Percentiles rank a stretch among this genome's conserved stretches.
Evolutionary conservation across 2,113 vertebrate species (phyloP).

Genomic region (Ceyx cyanopectus): DNA sequence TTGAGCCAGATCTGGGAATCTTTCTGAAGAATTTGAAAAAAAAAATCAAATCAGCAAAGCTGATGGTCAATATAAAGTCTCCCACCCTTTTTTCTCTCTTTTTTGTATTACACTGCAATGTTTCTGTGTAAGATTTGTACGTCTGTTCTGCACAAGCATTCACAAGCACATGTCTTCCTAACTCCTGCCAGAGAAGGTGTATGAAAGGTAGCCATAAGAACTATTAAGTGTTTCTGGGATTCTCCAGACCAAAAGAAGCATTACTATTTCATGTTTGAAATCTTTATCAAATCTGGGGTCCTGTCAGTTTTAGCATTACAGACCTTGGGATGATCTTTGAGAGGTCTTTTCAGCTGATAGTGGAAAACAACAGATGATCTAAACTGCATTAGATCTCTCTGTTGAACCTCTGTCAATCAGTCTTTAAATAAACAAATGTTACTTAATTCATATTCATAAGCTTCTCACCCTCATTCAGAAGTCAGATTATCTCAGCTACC

Average conservation of each 20-base stretch:
- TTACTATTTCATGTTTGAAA: neutral
- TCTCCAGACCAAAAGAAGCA: neutral
- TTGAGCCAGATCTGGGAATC: neutral
- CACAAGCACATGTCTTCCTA: neutral
- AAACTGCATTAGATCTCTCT: neutral
- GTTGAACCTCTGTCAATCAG: neutral
- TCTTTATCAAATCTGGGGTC: neutral
- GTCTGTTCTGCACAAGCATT: fast-evolving
- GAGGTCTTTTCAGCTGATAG: neutral
- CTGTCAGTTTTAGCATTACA: neutral
- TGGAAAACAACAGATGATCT: neutral
- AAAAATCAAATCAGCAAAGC: neutral
- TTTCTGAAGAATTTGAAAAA: neutral
- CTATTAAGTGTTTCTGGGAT: neutral
- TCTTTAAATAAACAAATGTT: constrained; percentile 18
- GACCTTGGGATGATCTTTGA: neutral
- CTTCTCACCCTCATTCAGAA: neutral
- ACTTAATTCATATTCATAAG: constrained; percentile 4
- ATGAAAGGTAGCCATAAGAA: neutral
- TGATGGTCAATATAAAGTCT: neutral
- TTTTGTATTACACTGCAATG: neutral
- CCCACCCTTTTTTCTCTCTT: neutral
- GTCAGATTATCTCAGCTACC: constrained; percentile 17
- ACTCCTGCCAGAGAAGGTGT: neutral
- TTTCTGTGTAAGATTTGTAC: neutral